These are phyloP conservation scores for Imbricaverruca yamaguchii DNA, from an alignment of 2,888 invertebrate genomes.

Conservation along the genomic window DNA sequence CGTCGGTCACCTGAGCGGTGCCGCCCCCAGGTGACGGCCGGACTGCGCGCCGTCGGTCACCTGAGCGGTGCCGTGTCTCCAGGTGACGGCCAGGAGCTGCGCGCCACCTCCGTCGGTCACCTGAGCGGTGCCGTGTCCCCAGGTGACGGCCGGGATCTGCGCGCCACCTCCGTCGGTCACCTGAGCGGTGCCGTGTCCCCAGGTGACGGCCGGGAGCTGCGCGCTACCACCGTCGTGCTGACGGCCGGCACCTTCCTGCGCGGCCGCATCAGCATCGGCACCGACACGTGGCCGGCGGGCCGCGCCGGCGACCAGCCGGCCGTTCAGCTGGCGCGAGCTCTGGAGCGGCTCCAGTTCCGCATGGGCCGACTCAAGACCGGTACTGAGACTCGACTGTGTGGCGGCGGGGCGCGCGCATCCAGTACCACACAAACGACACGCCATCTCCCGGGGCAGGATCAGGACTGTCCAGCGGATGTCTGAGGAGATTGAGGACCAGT, in stretches of 20 bases:
- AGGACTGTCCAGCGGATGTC: too few species aligned
- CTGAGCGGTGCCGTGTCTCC: neutral
- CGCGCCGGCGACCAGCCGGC: constrained; percentile 70
- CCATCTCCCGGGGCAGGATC: too few species aligned
- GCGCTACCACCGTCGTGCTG: constrained; percentile 60
- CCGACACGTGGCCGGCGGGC: constrained; percentile 66
- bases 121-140: neutral
- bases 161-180: constrained; percentile 57
- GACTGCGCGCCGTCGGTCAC: constrained; percentile 51
- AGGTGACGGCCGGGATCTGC: constrained; percentile 4
- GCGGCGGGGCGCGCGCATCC: too few species aligned
- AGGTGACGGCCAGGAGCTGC: constrained; percentile 5
- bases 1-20: too few species aligned
- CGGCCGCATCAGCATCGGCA: constrained; percentile 74
- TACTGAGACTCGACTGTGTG: constrained; percentile 34
- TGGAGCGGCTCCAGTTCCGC: constrained; percentile 60
- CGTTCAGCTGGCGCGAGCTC: constrained; percentile 63
- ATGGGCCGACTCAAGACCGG: constrained; percentile 78
- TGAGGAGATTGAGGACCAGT: too few species aligned
- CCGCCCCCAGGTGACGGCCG: neutral
- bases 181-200: neutral
- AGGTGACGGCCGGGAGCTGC: constrained; percentile 7
- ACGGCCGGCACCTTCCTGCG: constrained; percentile 84
- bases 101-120: constrained; percentile 57
- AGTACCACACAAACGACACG: too few species aligned